Conservation (phyloP, 2,888 invertebrate genomes). For the Caenorhabditis sp. region DNA sequence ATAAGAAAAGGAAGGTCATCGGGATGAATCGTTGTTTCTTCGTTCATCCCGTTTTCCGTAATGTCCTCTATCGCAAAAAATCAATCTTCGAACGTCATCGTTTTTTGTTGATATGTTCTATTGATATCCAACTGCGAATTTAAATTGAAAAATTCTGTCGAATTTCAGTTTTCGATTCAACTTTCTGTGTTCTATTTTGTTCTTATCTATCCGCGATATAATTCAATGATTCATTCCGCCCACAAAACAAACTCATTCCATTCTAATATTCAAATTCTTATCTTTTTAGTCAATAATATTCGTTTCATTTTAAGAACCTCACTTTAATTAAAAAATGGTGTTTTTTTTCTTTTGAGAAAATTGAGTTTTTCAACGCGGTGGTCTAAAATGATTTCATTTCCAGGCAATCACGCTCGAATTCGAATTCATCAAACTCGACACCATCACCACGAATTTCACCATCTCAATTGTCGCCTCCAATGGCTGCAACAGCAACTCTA, state of each 20-base stretch:
- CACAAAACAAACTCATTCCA: neutral
- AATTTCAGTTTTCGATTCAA: too few relatives aligned
- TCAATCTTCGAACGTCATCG: neutral
- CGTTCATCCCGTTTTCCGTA: too few relatives aligned
- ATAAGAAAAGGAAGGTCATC: too few relatives aligned
- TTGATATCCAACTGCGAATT: neutral
- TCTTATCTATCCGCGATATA: neutral
- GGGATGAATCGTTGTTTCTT: too few relatives aligned
- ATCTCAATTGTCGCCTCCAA: slow-evolving; percentile 46
- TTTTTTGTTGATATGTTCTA: neutral
- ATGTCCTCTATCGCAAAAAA: too few relatives aligned
- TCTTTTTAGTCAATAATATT: neutral
- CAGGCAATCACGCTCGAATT: slow-evolving; percentile 48
- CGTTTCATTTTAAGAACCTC: neutral
- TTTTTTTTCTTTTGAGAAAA: slow-evolving; percentile 3
- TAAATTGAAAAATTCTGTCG: too few relatives aligned
- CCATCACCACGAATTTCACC: slow-evolving; percentile 43
- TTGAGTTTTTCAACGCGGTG: neutral
- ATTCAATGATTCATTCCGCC: neutral
- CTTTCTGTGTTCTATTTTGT: neutral
- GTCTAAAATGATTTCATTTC: slow-evolving; percentile 20
- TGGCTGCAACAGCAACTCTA: slow-evolving; percentile 52
- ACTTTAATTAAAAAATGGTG: neutral
- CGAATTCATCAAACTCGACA: slow-evolving; percentile 35
- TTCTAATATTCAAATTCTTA: neutral